Conservation (phyloP, 2,113 vertebrate genomes). For the Petaurus breviceps region DNA sequence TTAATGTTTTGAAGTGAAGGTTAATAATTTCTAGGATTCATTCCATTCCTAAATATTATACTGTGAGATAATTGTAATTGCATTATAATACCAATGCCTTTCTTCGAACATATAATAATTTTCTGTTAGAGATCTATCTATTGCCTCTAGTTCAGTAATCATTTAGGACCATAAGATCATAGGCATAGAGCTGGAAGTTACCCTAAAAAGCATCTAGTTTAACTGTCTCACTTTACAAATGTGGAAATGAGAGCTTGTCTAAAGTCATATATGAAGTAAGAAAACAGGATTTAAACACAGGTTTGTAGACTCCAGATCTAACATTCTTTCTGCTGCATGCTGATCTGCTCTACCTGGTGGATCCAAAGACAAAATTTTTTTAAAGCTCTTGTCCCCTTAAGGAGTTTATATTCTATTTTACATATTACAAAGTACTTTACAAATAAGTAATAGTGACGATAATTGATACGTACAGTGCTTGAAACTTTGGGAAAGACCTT, state of each 20-base stretch:
- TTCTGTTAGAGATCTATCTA: conserved; percentile 6
- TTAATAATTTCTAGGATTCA: neutral
- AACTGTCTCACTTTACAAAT: neutral
- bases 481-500: neutral
- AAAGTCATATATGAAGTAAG: neutral
- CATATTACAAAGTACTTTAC: neutral
- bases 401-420: neutral
- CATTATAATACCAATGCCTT: conserved; percentile 9
- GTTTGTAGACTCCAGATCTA: neutral
- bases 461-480: neutral
- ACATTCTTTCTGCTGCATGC: neutral
- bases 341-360: neutral
- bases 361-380: neutral
- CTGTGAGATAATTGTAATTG: neutral
- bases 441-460: neutral
- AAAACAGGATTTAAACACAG: neutral
- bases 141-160: neutral
- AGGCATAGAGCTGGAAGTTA: neutral
- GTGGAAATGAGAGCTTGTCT: neutral
- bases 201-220: neutral
- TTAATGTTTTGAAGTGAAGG: neutral
- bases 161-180: neutral
- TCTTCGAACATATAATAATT: conserved; percentile 31
- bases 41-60: neutral
- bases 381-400: neutral